Evolutionary conservation across 2,888 invertebrate species (phyloP), one percentile per base, ranked within the genome.

Genomic region (Patella ulyssiponensis): DNA sequence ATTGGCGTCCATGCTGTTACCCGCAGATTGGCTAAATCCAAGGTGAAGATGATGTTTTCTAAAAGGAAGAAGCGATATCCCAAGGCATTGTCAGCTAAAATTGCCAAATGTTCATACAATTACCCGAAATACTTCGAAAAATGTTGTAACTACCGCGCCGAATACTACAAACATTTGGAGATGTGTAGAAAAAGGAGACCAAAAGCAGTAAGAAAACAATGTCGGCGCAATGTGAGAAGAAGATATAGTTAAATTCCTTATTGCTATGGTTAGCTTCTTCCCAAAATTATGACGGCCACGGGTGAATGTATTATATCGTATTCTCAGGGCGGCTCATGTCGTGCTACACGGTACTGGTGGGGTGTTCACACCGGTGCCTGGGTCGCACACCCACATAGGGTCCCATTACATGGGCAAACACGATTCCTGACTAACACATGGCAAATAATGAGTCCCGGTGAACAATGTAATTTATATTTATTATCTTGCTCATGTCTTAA

Each of bases 111-210:
- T 73, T 83, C 86, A 0, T 73, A 74, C 3, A 76, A 78, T 11
- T 86, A 80, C 74, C 79, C 86, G 15, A 83, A 82, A 75, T 81
- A 86, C 78, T 87, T 86, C 69, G 84, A 84, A 71, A 86, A 86
- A 69, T 87, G 86, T 27, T 88, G 88, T 78, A 79, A 78, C 54
- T 80, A 82, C 77, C 82, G 82, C 23, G 73, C 81, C 17, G 79
- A 83, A 44, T 86, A 83, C 73, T 77, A 78, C 52, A 77, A 79
- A 56, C 81, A 84, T 23, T 72, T 85, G 74, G 76, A 81, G n/a
- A 78, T 82, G 74, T 86, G 86, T 74, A 82, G 82, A 27, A 75
- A 77, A 11, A 51, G 69, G 44, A 20, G 64, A 64, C 64, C 64
- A 23, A 64, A 64, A 11, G 20, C 71, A 17, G 77, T 80, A 64